phyloP scores from a whole-genome alignment of 1,140 invertebrate species.

The Camponotus vicinus region DNA sequence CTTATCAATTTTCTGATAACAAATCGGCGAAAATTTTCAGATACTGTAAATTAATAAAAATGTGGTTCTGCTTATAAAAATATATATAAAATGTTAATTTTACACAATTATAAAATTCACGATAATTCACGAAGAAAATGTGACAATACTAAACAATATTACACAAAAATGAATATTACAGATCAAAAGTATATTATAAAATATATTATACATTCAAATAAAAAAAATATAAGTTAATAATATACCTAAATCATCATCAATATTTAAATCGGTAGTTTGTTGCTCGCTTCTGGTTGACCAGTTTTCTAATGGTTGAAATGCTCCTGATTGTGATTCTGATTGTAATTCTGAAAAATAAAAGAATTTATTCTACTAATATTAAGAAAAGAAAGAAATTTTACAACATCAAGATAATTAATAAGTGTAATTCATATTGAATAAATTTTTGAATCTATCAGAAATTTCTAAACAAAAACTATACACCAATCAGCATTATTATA shows the following conservation, averaged over 20 bases:
- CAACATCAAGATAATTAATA: no score
- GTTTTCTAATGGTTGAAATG: neutral
- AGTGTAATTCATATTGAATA: no score
- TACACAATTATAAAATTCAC: no score
- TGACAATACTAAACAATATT: no score
- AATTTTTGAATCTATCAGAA: no score
- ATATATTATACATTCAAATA: neutral
- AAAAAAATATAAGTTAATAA: neutral
- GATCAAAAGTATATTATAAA: neutral
- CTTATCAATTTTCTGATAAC: neutral
- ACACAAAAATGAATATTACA: no score
- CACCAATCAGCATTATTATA: no score
- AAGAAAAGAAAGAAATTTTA: neutral
- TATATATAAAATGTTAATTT: neutral
- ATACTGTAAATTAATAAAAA: conserved; percentile 1
- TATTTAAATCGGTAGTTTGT: no score
- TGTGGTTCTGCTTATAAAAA: neutral
- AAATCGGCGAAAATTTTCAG: conserved; percentile 5
- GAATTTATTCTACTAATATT: neutral
- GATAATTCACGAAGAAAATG: no score
- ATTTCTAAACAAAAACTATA: no score
- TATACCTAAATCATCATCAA: neutral
- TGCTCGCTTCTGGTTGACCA: neutral
- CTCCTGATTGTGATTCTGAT: neutral
- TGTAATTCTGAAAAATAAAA: neutral